A percentile compares a stretch with the other conserved stretches of the same genome.
Conservation (phyloP, 2,888 invertebrate species). For the Lymantria dispar region DNA sequence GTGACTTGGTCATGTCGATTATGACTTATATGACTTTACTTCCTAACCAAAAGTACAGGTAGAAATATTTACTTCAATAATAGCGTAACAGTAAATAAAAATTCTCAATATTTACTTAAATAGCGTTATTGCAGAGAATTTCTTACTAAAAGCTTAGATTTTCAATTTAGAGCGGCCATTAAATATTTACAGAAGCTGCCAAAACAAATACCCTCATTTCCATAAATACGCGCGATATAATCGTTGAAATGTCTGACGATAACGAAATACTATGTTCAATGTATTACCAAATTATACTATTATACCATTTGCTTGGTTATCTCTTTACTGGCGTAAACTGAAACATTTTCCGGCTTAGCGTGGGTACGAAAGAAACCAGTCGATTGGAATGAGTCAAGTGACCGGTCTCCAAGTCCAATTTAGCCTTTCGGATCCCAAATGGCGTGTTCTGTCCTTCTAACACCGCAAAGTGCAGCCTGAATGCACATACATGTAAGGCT, state of each 20-base stretch:
- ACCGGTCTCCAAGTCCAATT: conserved; percentile 54
- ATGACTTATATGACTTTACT: no score
- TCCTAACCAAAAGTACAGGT: no score
- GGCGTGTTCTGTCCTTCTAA: conserved; percentile 44
- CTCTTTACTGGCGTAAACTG: conserved; percentile 21
- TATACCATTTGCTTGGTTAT: conserved; percentile 23
- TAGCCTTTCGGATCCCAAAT: conserved; percentile 49
- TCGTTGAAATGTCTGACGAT: conserved; percentile 24
- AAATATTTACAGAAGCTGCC: conserved; percentile 20
- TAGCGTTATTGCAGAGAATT: no score
- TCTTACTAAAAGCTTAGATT: conserved; percentile 3
- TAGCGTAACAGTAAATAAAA: no score
- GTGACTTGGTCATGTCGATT: no score
- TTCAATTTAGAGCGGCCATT: conserved; percentile 23
- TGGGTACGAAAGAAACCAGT: conserved; percentile 40
- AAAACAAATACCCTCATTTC: conserved; percentile 29
- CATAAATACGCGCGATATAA: conserved; percentile 32
- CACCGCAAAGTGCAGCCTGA: conserved; percentile 46
- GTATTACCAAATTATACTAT: conserved; percentile 24
- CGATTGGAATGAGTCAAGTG: conserved; percentile 43
- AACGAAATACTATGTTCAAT: conserved; percentile 13
- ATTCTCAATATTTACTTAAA: no score
- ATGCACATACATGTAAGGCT: conserved; percentile 25
- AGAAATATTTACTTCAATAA: no score
- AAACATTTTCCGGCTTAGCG: conserved; percentile 28